Percentiles rank a stretch among this genome's conserved stretches.
Evolutionary conservation across 2,888 invertebrate species (phyloP).

Genomic region (Dinocampus coccinellae): DNA sequence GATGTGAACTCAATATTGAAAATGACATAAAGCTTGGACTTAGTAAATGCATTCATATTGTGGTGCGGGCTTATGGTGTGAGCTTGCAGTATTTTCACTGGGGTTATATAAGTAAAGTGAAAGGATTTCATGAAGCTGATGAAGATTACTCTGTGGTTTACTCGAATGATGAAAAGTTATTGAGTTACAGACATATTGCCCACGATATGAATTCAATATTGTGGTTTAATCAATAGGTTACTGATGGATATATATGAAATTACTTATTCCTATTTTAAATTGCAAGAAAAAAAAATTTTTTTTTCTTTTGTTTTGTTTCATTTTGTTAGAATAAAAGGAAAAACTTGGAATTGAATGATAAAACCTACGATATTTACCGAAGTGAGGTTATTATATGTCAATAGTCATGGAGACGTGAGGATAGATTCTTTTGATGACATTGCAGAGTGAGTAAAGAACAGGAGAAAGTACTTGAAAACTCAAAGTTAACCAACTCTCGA

Average conservation of each 20-base stretch:
- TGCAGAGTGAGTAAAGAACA: background rate
- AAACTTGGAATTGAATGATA: background rate
- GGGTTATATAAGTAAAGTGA: background rate
- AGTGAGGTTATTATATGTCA: too few species aligned
- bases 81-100: background rate
- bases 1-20: background rate
- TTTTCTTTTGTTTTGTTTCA: too few species aligned
- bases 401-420: background rate
- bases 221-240: background rate
- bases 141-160: conserved; percentile 1
- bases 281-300: too few species aligned
- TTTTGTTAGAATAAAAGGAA: background rate
- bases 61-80: background rate
- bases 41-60: background rate
- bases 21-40: background rate
- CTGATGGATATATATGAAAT: background rate
- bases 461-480: conserved; percentile 22
- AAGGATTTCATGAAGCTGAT: background rate
- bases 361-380: background rate
- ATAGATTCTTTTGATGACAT: background rate
- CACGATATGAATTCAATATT: background rate
- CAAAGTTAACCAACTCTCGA: conserved; percentile 12
- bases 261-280: too few species aligned
- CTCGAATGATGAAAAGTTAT: background rate
- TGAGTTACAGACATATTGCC: background rate